Base-by-base conservation (phyloP, 2,888 invertebrate genomes). In the Chloroclysta siterata region DNA sequence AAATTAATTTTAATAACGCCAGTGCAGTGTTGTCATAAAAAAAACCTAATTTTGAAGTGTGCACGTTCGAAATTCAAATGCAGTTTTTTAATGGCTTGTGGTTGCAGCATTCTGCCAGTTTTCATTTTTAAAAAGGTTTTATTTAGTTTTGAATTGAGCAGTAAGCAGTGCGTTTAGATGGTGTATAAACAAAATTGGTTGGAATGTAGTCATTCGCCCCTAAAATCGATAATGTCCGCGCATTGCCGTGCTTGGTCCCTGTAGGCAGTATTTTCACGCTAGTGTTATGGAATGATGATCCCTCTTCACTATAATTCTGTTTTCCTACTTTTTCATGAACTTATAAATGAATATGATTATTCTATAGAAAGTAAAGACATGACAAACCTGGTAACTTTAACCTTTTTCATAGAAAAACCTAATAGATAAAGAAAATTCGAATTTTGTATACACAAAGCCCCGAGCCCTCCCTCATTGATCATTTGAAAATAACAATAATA, bases 141-240 rank as follows among this genome's bases (percentile, higher is more conserved):
- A 61, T 61, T 53, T 56, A 57, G 56, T 22, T 36, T 7, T 29
- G 58, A 60, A 59, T 54, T 62, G 57, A 62, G 65, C 41, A 63
- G 63, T 47, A 22, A 56, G 64, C 53, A 59, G 72, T 71, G 14
- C 42, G 65, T 68, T 63, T 56, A 36, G 14, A 48, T 68, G 67
- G 61, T 70, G 74, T 77, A 75, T 76, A 77, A 78, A 82, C 78
- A 81, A 84, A 81, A 84, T 80, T 78, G 78, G 71, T 73, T 71
- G 70, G 77, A 71, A 74, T 76, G 77, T 76, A 77, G 78, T 75
- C 74, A 74, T 81, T 79, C 75, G 76, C 75, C 73, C 76, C 79
- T 77, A 88, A 90, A 90, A 90, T 90, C 90, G 81, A 90, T 90
- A 89, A 78, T 83, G 84, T 82, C 81, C 85, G 89, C 90, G 90